Conservation (phyloP, 2,888 invertebrate genomes). For the Plagiodera versicolora region DNA sequence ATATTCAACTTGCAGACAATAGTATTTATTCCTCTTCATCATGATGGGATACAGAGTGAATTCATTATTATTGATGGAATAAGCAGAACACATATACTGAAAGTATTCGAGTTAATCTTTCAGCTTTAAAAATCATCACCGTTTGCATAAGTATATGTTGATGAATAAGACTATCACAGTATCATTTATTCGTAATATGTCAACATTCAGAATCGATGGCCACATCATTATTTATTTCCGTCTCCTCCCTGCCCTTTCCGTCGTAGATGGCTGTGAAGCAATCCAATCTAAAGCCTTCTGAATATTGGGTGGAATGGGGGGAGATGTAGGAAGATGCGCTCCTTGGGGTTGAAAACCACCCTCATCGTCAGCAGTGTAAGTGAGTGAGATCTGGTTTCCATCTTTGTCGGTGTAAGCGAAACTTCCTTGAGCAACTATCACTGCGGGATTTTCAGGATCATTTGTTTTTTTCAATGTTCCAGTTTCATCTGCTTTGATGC, state of each 20-base stretch:
- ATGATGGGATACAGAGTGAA: neutral
- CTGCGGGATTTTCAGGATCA: slow-evolving; percentile 67
- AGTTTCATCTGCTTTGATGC: slow-evolving; percentile 78
- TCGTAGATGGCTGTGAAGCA: slow-evolving; percentile 64
- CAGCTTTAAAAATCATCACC: neutral
- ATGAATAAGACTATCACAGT: neutral
- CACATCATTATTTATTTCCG: slow-evolving; percentile 30
- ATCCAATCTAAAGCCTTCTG: slow-evolving; percentile 74
- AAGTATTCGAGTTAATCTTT: neutral
- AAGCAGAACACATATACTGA: neutral
- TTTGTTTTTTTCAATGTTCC: slow-evolving; percentile 75
- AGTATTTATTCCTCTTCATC: neutral
- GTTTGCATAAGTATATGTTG: neutral
- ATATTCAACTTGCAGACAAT: neutral
- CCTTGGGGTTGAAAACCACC: slow-evolving; percentile 64
- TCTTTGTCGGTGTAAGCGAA: slow-evolving; percentile 72
- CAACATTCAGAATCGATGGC: neutral
- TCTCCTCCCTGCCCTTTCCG: slow-evolving; percentile 41
- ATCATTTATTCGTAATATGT: neutral
- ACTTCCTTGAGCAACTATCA: slow-evolving; percentile 68
- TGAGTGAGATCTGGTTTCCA: slow-evolving; percentile 68
- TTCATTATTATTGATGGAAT: neutral
- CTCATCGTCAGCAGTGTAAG: slow-evolving; percentile 73
- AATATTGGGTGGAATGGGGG: slow-evolving; percentile 75
- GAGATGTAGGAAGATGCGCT: slow-evolving; percentile 74